Conservation (phyloP, 1,140 invertebrate genomes). For the Cotesia glomerata region DNA sequence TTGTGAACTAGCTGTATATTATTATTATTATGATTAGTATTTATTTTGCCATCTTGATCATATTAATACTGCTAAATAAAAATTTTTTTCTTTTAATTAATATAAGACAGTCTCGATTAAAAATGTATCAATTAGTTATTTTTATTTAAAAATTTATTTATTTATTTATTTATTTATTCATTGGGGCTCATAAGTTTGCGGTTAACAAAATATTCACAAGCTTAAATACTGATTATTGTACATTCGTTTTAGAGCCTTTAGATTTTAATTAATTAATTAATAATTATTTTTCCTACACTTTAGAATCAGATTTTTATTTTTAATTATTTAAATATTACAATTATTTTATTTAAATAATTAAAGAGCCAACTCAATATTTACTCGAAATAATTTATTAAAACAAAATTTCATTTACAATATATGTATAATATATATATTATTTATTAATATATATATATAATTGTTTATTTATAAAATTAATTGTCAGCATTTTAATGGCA, state of each 20-base stretch:
- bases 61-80: no score
- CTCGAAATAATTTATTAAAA: neutral
- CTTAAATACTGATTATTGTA: constrained; percentile 42
- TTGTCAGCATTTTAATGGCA: neutral
- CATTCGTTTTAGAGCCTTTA: constrained; percentile 36
- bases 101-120: neutral
- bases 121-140: neutral
- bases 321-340: no score
- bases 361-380: neutral
- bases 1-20: neutral
- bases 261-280: neutral
- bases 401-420: no score
- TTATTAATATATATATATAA: no score
- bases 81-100: no score
- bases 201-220: constrained; percentile 33
- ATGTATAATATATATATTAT: no score
- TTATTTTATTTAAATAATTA: no score
- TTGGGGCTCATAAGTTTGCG: constrained; percentile 9
- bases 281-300: neutral
- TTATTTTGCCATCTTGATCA: neutral
- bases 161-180: neutral
- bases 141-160: neutral
- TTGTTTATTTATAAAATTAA: no score
- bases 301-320: constrained; percentile 10
- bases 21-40: neutral